These are phyloP conservation scores for Diabrotica undecimpunctata DNA, from an alignment of 1,140 invertebrate genomes.

Conservation along the genomic window DNA sequence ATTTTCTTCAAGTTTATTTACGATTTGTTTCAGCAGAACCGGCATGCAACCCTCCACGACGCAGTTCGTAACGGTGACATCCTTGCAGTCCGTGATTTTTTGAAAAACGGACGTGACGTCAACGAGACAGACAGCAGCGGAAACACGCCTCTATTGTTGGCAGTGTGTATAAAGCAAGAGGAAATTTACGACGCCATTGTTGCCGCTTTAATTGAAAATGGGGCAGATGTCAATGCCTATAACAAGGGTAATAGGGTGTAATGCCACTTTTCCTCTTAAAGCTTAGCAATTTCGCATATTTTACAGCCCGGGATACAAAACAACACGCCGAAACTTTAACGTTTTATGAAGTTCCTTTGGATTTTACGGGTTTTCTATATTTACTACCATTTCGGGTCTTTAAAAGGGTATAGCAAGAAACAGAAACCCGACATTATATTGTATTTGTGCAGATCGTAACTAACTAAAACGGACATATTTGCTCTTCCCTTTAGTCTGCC, in stretches of 20 bases:
- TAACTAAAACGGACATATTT: too few relatives aligned
- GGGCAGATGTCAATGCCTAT: conserved; percentile 19
- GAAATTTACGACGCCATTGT: conserved; percentile 18
- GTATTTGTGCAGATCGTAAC: too few relatives aligned
- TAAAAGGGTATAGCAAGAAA: too few relatives aligned
- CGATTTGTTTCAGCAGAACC: neutral
- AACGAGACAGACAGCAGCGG: conserved; percentile 16
- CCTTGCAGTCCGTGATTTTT: neutral
- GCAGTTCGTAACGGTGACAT: conserved; percentile 11
- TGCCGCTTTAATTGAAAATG: conserved; percentile 13
- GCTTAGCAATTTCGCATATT: neutral
- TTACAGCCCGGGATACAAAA: neutral
- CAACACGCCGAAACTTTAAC: neutral
- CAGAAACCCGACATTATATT: too few relatives aligned
- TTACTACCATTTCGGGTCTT: neutral
- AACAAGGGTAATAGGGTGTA: conserved; percentile 16
- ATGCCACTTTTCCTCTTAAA: neutral
- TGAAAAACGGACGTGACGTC: conserved; percentile 6
- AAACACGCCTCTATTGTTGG: conserved; percentile 18
- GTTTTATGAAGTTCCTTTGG: neutral
- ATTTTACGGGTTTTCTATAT: neutral
- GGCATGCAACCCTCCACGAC: conserved; percentile 6
- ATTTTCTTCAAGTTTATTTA: too few relatives aligned
- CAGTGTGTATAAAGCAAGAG: conserved; percentile 17
- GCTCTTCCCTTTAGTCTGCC: too few relatives aligned